Conservation (phyloP, 2,797 vertebrate species). For the Erethizon dorsatum region DNA sequence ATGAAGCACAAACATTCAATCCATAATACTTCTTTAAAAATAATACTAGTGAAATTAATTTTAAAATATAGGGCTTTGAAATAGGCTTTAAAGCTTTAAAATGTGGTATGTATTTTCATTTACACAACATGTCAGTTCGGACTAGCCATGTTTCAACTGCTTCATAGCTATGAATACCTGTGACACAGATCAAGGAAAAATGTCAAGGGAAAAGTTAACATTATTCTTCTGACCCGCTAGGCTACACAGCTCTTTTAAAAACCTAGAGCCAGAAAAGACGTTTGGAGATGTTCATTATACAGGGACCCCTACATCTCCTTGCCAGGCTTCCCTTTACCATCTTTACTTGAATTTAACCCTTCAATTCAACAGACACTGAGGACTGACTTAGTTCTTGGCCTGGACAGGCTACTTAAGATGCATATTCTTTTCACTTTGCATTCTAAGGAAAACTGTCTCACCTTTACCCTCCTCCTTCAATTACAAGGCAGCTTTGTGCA, state of each 20-base stretch:
- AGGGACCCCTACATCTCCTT: not conserved
- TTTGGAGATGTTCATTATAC: not conserved
- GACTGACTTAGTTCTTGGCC: not conserved
- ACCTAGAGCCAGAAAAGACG: not conserved
- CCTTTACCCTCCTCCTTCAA: not conserved
- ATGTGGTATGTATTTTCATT: not conserved
- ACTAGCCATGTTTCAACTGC: not conserved
- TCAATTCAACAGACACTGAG: not conserved
- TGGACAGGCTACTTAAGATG: too few relatives aligned
- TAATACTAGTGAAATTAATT: not conserved
- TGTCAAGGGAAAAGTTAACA: not conserved
- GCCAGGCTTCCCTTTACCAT: not conserved
- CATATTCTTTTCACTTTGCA: not conserved
- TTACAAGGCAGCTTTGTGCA: not conserved
- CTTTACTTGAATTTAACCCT: conserved; percentile 6
- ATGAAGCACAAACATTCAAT: not conserved
- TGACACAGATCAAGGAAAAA: not conserved
- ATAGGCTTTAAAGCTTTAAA: not conserved
- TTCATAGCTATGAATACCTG: not conserved
- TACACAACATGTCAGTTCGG: not conserved
- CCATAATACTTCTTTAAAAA: not conserved
- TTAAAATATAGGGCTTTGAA: conserved; percentile 12
- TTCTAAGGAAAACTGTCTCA: not conserved
- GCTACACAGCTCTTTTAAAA: conserved; percentile 9
- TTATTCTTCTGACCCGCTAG: not conserved